Evolutionary conservation across 1,140 invertebrate genomes (phyloP).

Genomic region (Drosophila tani): DNA sequence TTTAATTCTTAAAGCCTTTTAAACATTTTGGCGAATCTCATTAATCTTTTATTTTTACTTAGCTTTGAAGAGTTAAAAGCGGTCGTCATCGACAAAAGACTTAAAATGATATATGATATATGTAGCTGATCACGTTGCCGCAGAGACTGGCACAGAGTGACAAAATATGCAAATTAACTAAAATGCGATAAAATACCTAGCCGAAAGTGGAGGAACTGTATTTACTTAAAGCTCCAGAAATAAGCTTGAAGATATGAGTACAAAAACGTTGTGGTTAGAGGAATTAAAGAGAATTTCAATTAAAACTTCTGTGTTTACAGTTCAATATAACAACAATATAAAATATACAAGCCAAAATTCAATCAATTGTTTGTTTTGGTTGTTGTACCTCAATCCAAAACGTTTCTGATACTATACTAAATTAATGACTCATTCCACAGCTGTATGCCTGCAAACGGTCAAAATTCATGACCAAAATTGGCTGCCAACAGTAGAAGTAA

Average conservation of each 20-base stretch:
- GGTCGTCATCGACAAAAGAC: constrained; percentile 48
- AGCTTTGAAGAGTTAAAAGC: constrained; percentile 46
- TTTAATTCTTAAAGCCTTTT: constrained; percentile 51
- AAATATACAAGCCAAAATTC: no score
- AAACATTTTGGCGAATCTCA: constrained; percentile 41
- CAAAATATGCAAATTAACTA: constrained; percentile 52
- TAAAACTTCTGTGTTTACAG: no score
- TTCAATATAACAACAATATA: no score
- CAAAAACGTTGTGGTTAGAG: background rate
- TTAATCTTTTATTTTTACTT: constrained; percentile 42
- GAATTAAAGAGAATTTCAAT: no score
- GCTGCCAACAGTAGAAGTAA: constrained; percentile 23
- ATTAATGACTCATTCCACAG: constrained; percentile 36
- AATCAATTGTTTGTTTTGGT: background rate
- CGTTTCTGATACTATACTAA: constrained; percentile 9
- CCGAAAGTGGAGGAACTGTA: constrained; percentile 3
- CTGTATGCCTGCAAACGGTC: constrained; percentile 21
- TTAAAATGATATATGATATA: constrained; percentile 48
- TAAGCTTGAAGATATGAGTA: background rate
- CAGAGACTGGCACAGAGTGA: constrained; percentile 52
- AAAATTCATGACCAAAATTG: constrained; percentile 40
- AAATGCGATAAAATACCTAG: constrained; percentile 6
- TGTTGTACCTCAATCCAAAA: background rate
- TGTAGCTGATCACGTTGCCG: constrained; percentile 39
- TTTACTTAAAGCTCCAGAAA: constrained; percentile 10